Evolutionary conservation across 2,888 invertebrate genomes (phyloP), one percentile per base, ranked within the genome.

Genomic region (Lamproptera curius): DNA sequence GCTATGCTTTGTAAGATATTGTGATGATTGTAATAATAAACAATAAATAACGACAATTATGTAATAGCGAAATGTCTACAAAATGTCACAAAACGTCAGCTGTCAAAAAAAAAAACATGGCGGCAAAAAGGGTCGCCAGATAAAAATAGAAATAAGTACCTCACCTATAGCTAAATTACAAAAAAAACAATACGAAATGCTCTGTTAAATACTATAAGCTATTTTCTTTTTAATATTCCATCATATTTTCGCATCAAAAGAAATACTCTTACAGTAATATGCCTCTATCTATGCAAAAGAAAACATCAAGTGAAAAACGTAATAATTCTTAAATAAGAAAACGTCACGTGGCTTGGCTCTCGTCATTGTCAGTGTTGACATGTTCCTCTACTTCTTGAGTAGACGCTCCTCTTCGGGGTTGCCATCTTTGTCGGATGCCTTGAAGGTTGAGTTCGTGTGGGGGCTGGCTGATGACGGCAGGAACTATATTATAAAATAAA

Each of bases 391-490:
- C 65, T 81, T 73, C 45, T 79, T 81, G 6, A 85, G 65, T 15
- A 85, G 67, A 51, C 70, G 77, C 39, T 85, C 84, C 52, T 84
- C 79, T 43, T 82, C 82, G 0, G 80, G 67, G 45, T 72, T 68
- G 11, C 58, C 47, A 26, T 64, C 59, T 47, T 63, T 61, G 1
- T 71, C 70, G n/a, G 56, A 47, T 0, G 63, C 34, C 42, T 67
- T 78, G 67, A 76, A 82, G 0, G 72, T 72, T 0, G 80, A 58
- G 52, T 80, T 79, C 0, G 80, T 77, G 39, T 61, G 61, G 0
- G 73, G 78, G 35, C 76, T 82, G 1, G 78, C 76, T 0, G 78
- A 73, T 0, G 71, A 55, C 0, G 82, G 79, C 3, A 66, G 11
- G 23, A 64, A 65, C 83, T 83, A 73, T 1, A n/a, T n/a, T n/a